Percentiles rank a stretch among this genome's conserved stretches.
Conservation (phyloP, 2,113 vertebrate species). For the Ameiurus melas region DNA sequence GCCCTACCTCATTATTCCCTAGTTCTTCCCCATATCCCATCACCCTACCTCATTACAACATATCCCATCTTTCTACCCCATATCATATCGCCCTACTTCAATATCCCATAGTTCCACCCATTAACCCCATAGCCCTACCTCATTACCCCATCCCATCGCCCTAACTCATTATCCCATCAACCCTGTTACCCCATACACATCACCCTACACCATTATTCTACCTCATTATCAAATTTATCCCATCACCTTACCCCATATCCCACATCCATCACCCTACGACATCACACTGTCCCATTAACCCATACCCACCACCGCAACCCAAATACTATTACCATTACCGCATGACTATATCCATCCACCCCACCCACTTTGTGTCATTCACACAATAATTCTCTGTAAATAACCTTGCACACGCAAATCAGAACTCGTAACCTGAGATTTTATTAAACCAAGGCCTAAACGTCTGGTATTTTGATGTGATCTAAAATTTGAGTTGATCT, state of each 20-base stretch:
- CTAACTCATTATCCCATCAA: not conserved
- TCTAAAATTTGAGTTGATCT: not conserved
- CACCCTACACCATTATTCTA: not conserved
- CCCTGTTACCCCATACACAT: not conserved
- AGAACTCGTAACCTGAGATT: not conserved
- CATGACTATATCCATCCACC: not conserved
- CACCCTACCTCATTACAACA: too few species aligned
- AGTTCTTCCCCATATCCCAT: too few species aligned
- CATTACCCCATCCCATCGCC: not conserved
- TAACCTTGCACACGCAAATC: not conserved
- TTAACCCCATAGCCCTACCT: not conserved
- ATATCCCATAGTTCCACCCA: not conserved
- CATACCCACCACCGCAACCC: not conserved
- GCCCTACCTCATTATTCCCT: not conserved
- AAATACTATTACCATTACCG: not conserved
- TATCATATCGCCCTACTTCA: not conserved
- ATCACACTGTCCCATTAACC: not conserved
- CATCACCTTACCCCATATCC: not conserved
- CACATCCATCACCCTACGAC: not conserved
- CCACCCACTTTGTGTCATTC: not conserved
- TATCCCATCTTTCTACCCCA: not conserved
- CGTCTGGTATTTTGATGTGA: not conserved
- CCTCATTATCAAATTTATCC: not conserved
- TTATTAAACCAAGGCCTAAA: not conserved
- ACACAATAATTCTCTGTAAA: not conserved